Conservation (phyloP, 2,888 invertebrate genomes). For the Rhaphigaster nebulosa region DNA sequence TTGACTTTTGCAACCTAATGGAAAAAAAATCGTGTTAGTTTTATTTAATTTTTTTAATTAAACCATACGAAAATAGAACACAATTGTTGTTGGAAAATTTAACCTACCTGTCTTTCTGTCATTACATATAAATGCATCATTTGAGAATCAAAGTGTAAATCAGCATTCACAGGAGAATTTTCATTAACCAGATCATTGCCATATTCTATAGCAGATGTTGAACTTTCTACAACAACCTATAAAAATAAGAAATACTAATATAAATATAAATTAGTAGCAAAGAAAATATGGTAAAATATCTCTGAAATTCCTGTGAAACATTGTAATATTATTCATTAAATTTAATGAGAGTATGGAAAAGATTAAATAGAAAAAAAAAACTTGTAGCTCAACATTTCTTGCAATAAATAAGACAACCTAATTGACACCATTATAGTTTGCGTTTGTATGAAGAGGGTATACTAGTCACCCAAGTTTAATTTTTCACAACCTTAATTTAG, state of each 20-base stretch:
- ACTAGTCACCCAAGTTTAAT: background rate
- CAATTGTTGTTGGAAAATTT: background rate
- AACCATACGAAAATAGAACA: background rate
- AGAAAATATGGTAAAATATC: background rate
- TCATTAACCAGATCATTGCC: slow-evolving; percentile 89
- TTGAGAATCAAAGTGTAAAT: slow-evolving; percentile 92
- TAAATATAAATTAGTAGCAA: background rate
- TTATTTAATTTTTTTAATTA: background rate
- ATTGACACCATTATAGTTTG: background rate
- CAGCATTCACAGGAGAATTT: slow-evolving; percentile 86
- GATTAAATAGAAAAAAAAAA: too few species aligned
- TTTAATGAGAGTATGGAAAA: background rate
- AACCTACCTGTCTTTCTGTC: slow-evolving; percentile 86
- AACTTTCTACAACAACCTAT: slow-evolving; percentile 90
- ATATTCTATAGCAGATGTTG: slow-evolving; percentile 88
- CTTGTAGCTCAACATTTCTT: background rate
- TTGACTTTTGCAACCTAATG: slow-evolving; percentile 86
- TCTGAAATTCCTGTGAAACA: background rate
- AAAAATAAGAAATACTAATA: slow-evolving; percentile 42
- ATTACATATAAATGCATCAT: slow-evolving; percentile 93
- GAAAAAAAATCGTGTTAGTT: slow-evolving; percentile 59
- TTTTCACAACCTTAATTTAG: background rate
- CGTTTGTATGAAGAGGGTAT: background rate
- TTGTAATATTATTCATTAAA: too few species aligned
- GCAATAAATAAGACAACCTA: background rate